phyloP scores from a whole-genome alignment of 2,113 vertebrate species.

The Odontesthes bonariensis region DNA sequence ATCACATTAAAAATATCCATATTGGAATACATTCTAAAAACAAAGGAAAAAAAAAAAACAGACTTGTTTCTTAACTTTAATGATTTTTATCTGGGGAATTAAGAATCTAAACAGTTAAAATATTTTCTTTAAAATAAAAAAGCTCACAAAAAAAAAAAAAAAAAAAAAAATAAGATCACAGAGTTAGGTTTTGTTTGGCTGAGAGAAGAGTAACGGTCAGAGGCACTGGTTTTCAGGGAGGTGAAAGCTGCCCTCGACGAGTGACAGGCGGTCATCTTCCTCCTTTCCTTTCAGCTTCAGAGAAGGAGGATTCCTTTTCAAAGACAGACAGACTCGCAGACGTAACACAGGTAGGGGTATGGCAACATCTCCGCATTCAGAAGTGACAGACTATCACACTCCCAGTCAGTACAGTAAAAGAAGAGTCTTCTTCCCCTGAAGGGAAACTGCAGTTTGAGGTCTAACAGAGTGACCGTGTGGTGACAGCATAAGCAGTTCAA shows the following conservation, averaged over 20 bases:
- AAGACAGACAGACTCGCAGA: slow-evolving; percentile 36
- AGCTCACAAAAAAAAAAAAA: slow-evolving; percentile 27
- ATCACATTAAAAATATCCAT: slow-evolving; percentile 62
- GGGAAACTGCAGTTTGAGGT: slow-evolving; percentile 52
- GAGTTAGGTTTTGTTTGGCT: slow-evolving; percentile 67
- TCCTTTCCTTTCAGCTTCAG: slow-evolving; percentile 40
- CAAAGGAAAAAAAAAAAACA: slow-evolving; percentile 24
- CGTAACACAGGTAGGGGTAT: slow-evolving; percentile 36
- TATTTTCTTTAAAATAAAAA: slow-evolving; percentile 58
- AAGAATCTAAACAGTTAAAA: slow-evolving; percentile 70
- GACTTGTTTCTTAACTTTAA: slow-evolving; percentile 63
- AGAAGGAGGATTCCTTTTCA: slow-evolving; percentile 31
- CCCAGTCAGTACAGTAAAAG: slow-evolving; percentile 34
- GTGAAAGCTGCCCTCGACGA: slow-evolving; percentile 22
- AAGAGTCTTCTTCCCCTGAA: slow-evolving; percentile 14
- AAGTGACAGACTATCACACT: slow-evolving; percentile 21
- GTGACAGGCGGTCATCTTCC: slow-evolving; percentile 14
- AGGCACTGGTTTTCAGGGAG: slow-evolving; percentile 73
- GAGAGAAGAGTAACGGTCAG: slow-evolving; percentile 54
- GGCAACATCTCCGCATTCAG: slow-evolving; percentile 46
- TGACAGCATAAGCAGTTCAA: slow-evolving; percentile 42
- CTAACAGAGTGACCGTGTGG: slow-evolving; percentile 33
- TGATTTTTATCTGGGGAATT: slow-evolving; percentile 47
- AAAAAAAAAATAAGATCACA: slow-evolving; percentile 53
- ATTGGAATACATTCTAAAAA: slow-evolving; percentile 54